These are phyloP conservation scores for Leucozona laternaria DNA, from an alignment of 2,888 invertebrate species.

Conservation along the genomic window DNA sequence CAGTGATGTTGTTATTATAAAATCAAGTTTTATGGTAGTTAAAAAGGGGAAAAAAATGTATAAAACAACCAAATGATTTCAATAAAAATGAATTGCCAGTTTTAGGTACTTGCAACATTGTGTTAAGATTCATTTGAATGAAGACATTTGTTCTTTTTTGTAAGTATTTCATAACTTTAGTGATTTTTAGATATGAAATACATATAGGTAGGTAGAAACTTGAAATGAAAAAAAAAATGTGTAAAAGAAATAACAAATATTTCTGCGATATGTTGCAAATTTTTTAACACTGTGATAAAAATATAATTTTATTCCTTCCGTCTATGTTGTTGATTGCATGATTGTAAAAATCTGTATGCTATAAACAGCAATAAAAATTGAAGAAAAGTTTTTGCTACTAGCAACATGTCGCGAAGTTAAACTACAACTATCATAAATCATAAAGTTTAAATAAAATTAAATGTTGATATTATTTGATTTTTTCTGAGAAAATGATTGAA, in stretches of 20 bases:
- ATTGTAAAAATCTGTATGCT: no score
- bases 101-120: slow-evolving; percentile 7
- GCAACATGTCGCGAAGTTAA: background rate
- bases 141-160: background rate
- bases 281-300: no score
- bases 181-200: no score
- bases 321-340: no score
- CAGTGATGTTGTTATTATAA: slow-evolving; percentile 52
- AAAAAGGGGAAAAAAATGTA: background rate
- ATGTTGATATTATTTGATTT: no score
- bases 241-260: background rate
- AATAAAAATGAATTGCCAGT: background rate
- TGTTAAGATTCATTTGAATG: background rate
- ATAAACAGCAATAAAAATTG: no score
- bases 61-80: background rate
- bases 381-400: no score
- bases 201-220: no score
- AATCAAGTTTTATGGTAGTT: slow-evolving; percentile 29
- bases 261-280: background rate
- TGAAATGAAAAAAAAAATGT: background rate
- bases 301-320: no score
- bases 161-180: no score
- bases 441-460: no score
- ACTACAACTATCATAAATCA: no score
- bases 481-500: background rate